phyloP scores from a whole-genome alignment of 2,797 vertebrate species.

The Pseudochirops cupreus region DNA sequence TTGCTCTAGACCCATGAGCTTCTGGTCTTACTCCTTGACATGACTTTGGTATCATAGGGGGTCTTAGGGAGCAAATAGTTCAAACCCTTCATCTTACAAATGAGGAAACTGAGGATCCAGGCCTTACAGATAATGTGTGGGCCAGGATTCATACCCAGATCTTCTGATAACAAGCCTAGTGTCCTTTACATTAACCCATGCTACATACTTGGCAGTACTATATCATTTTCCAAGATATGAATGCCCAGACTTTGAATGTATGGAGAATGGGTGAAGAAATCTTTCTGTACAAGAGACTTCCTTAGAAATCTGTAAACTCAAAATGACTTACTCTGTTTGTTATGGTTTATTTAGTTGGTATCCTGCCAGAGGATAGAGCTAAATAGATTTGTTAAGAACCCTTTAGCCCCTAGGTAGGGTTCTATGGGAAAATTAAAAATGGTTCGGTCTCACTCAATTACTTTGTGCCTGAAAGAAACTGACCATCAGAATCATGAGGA shows the following conservation, averaged over 20 bases:
- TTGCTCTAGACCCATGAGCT: not conserved
- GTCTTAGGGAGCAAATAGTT: not conserved
- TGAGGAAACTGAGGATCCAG: not conserved
- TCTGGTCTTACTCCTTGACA: not conserved
- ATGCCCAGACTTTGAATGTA: not conserved
- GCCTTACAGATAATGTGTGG: not conserved
- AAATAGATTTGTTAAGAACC: not conserved
- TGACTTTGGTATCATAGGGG: not conserved
- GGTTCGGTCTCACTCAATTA: not conserved
- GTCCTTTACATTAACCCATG: not conserved
- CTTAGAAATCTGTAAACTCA: not conserved
- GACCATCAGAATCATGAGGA: not conserved
- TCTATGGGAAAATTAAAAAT: not conserved
- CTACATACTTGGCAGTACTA: not conserved
- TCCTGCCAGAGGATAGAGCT: not conserved
- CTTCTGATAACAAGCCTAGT: not conserved
- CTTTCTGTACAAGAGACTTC: not conserved
- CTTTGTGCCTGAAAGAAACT: not conserved
- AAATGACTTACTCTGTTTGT: not conserved
- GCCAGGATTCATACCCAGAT: not conserved
- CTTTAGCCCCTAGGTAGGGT: not conserved
- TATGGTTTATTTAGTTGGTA: not conserved
- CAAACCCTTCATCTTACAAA: not conserved
- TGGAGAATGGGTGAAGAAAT: not conserved
- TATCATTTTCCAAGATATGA: not conserved